These are phyloP conservation scores for Macropis europaea DNA, from an alignment of 2,888 invertebrate genomes.

Conservation along the genomic window DNA sequence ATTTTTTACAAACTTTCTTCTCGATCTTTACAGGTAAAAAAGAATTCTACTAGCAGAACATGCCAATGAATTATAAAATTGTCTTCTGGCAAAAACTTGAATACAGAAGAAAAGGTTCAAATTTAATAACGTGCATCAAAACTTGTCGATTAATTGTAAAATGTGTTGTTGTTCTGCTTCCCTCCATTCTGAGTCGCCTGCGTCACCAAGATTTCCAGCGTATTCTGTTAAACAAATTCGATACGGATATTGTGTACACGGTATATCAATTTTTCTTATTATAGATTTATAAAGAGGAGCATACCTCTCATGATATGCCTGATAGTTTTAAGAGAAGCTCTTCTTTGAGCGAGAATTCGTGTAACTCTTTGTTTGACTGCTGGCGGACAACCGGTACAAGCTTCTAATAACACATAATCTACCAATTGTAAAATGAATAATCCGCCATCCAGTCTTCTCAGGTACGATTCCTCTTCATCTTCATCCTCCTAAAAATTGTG, in stretches of 20 bases:
- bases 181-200: conserved; percentile 91
- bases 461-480: conserved; percentile 92
- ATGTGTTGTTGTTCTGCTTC: conserved; percentile 95
- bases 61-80: background rate
- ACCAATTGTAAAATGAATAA: conserved; percentile 97
- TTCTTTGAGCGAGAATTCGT: conserved; percentile 92
- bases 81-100: conserved; percentile 1
- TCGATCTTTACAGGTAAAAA: conserved; percentile 14
- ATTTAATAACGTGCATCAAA: conserved; percentile 81
- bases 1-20: conserved; percentile 13
- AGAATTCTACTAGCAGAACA: background rate
- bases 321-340: conserved; percentile 95
- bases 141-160: conserved; percentile 95
- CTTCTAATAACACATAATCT: conserved; percentile 93
- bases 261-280: background rate
- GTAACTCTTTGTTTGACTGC: conserved; percentile 92
- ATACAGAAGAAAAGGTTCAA: conserved; percentile 1
- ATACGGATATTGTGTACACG: background rate
- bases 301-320: conserved; percentile 95
- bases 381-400: conserved; percentile 86
- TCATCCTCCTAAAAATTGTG: conserved; percentile 82
- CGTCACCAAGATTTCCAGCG: conserved; percentile 96
- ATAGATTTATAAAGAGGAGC: background rate
- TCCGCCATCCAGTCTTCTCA: conserved; percentile 94
- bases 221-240: conserved; percentile 87